These are phyloP conservation scores for Coptodon rendalli DNA, from an alignment of 2,113 vertebrate species.

Conservation along the genomic window DNA sequence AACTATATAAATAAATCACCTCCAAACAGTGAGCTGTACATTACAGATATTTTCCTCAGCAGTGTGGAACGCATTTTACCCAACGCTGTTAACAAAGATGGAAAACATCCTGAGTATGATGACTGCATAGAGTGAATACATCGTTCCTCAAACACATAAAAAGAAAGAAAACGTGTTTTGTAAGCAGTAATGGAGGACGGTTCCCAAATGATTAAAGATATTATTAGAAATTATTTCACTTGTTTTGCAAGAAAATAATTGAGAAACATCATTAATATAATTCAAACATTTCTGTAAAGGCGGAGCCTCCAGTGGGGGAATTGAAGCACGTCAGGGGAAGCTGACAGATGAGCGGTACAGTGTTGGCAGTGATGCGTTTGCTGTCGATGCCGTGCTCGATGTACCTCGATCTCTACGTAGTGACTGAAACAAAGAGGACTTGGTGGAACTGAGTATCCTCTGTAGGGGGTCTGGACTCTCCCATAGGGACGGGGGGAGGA, in stretches of 20 bases:
- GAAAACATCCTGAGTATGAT: not conserved
- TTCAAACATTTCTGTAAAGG: not conserved
- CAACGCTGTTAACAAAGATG: not conserved
- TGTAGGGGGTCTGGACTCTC: not conserved
- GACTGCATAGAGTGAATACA: accelerated
- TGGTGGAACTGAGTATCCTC: not conserved
- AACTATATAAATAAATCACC: not conserved
- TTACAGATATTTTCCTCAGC: not conserved
- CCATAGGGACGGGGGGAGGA: not conserved
- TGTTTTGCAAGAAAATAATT: no score
- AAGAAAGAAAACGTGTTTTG: not conserved
- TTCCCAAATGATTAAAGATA: no score
- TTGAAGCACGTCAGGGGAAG: not conserved
- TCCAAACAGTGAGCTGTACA: not conserved
- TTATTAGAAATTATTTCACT: no score
- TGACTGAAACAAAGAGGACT: not conserved
- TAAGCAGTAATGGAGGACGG: not conserved
- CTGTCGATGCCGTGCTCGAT: not conserved
- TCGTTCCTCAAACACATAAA: accelerated
- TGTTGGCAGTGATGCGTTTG: accelerated
- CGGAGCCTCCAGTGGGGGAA: not conserved
- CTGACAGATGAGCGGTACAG: not conserved
- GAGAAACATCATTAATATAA: not conserved
- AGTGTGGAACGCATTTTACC: not conserved
- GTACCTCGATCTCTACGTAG: accelerated